phyloP scores from a whole-genome alignment of 2,888 invertebrate genomes.

The Drosophila neotestacea region DNA sequence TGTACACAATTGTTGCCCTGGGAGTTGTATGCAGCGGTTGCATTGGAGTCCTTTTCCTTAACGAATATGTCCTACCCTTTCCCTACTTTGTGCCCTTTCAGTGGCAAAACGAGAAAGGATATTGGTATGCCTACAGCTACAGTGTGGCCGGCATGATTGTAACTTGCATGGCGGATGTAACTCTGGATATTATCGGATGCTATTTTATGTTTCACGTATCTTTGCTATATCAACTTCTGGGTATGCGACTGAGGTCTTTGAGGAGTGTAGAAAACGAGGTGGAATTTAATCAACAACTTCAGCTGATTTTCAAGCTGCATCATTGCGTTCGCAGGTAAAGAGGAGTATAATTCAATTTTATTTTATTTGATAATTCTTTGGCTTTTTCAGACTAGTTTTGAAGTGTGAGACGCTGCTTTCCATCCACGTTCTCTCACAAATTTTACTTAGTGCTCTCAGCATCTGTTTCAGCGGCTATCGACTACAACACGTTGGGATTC shows the following conservation, averaged over 20 bases:
- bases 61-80: slow-evolving; percentile 71
- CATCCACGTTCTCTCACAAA: slow-evolving; percentile 65
- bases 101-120: slow-evolving; percentile 54
- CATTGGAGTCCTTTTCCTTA: slow-evolving; percentile 46
- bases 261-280: slow-evolving; percentile 12
- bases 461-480: slow-evolving; percentile 79
- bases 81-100: slow-evolving; percentile 81
- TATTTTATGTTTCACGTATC: slow-evolving; percentile 78
- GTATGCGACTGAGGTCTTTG: slow-evolving; percentile 62
- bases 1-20: slow-evolving; percentile 51
- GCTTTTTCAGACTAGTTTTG: slow-evolving; percentile 39
- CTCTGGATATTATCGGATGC: slow-evolving; percentile 74
- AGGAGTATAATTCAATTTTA: no score
- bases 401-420: slow-evolving; percentile 62
- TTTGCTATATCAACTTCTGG: slow-evolving; percentile 69
- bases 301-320: slow-evolving; percentile 50
- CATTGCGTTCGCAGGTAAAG: slow-evolving; percentile 47
- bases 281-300: slow-evolving; percentile 42
- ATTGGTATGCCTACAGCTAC: slow-evolving; percentile 73
- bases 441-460: slow-evolving; percentile 73
- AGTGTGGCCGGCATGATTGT: slow-evolving; percentile 62
- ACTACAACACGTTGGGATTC: slow-evolving; percentile 57
- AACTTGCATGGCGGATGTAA: slow-evolving; percentile 65
- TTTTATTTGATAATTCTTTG: no score
- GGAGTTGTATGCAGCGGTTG: slow-evolving; percentile 50